phyloP scores from a whole-genome alignment of 92 coral and sea anemone genomes.

The Epizoanthus rinbou region DNA sequence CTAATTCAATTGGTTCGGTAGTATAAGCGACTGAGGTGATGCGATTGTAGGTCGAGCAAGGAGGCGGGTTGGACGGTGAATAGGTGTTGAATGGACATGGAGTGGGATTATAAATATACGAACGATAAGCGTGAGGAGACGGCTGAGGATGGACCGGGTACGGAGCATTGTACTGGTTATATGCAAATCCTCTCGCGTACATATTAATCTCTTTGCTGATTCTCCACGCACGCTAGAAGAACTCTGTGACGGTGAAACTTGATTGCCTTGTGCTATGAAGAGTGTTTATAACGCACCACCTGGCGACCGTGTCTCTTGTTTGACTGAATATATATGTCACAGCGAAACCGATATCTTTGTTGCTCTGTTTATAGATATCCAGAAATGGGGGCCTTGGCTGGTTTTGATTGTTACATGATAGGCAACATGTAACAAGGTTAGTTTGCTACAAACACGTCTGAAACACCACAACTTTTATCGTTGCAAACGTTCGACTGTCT shows the following conservation, averaged over 20 bases:
- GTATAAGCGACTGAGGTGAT: conserved; percentile 25
- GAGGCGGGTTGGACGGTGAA: conserved; percentile 33
- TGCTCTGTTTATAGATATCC: conserved; percentile 10
- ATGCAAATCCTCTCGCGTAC: conserved; percentile 39
- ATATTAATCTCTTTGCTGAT: conserved; percentile 5
- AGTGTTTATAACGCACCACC: conserved; percentile 2
- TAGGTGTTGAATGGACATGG: conserved; percentile 42
- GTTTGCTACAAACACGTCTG: too few relatives aligned
- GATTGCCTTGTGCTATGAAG: conserved; percentile 2
- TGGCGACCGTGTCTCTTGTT: conserved; percentile 30
- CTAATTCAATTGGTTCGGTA: conserved; percentile 1
- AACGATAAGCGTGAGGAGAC: conserved; percentile 31
- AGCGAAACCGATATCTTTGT: conserved; percentile 39
- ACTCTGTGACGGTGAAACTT: not conserved
- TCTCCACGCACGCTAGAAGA: not conserved
- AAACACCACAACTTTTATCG: conserved; percentile 3
- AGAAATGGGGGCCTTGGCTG: conserved; percentile 4
- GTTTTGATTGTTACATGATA: conserved; percentile 40
- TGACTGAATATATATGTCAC: conserved; percentile 11
- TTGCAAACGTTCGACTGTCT: not conserved
- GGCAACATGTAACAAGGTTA: not conserved
- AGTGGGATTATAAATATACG: conserved; percentile 33
- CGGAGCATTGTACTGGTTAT: conserved; percentile 24
- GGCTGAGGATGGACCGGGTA: conserved; percentile 40
- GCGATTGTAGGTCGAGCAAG: conserved; percentile 38